phyloP scores from a whole-genome alignment of 2,888 invertebrate species.

The Cremastinae sp. region DNA sequence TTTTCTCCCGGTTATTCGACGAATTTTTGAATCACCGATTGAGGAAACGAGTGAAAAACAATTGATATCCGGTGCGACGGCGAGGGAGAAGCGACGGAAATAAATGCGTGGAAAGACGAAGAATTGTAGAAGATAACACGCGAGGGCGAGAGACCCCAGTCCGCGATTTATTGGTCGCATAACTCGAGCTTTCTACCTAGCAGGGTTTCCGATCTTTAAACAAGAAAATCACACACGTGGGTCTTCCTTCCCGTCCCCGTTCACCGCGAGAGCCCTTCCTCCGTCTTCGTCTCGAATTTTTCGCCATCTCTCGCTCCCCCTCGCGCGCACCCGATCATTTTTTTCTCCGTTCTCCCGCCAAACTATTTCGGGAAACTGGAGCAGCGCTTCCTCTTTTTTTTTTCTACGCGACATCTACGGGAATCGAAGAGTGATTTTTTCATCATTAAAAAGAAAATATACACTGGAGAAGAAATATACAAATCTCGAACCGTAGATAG shows the following conservation, averaged over 20 bases:
- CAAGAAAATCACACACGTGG: slow-evolving; percentile 3
- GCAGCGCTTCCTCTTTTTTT: slow-evolving; percentile 32
- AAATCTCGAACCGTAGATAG: background rate
- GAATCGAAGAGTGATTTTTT: background rate
- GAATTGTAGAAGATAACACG: background rate
- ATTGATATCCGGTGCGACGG: slow-evolving; percentile 35
- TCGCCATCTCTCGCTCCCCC: background rate
- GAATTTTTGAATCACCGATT: background rate
- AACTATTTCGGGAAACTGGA: slow-evolving; percentile 59
- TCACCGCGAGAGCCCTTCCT: background rate
- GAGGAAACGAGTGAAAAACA: slow-evolving; percentile 1
- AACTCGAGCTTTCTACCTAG: slow-evolving; percentile 6
- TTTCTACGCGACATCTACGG: slow-evolving; percentile 21
- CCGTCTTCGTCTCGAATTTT: background rate
- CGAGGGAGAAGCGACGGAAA: background rate
- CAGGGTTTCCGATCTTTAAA: slow-evolving; percentile 2
- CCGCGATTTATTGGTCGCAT: slow-evolving; percentile 1
- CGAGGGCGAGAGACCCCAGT: background rate
- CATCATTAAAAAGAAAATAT: background rate
- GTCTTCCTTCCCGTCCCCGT: background rate
- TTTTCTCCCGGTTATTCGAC: background rate
- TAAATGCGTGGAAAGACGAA: background rate
- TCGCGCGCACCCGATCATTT: background rate
- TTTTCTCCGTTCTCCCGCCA: slow-evolving; percentile 21
- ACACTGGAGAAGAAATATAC: background rate